Base-by-base conservation (phyloP, 1,140 invertebrate genomes). In the Choristoneura fumiferana region DNA sequence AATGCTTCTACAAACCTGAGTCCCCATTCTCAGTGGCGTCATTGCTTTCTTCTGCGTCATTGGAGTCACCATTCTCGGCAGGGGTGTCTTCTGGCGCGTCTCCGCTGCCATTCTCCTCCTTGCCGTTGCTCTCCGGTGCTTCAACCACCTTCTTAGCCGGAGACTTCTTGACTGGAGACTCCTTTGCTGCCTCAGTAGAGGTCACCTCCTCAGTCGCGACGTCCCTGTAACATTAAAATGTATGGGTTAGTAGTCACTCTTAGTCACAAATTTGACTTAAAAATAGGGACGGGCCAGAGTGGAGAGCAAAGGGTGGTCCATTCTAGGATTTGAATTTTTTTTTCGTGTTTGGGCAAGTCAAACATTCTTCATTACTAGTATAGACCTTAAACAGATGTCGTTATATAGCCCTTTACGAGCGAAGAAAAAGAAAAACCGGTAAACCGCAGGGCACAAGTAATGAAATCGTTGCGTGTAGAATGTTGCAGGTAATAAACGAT, bases 1-100 rank as follows among this genome's bases (percentile, higher is more conserved):
- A 10, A 38, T 6, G 6, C 45, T 15, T 53, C 12, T 34, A 76
- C 60, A 72, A 77, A 91, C 91, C 91, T 87, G 89, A 90, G 34
- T 91, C 90, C 35, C 92, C 92, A 66, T 93, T 93, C 66, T 93
- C 92, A 56, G 91, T 90, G 54, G 91, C 90, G 72, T 92, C 91
- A 59, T 88, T 90, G 74, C 92, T 92, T 43, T 92, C 90, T 1
- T 89, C 89, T 0, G 91, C 90, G 43, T 87, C 80, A 5, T 89
- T 89, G 0, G 91, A 90, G 43, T 87, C 80, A 5, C 87, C 83
- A 34, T 91, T 91, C 74, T 92, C 92, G 52, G 91, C 81, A 8
- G 83, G 78, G 12, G 76, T 63, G 1, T 85, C 82, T 13, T 85
- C 86, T 8, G 79, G 70, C 6, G 81, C 77, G 22, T 87, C 84